phyloP scores from a whole-genome alignment of 2,888 invertebrate genomes.

The Bombyx huttoni region DNA sequence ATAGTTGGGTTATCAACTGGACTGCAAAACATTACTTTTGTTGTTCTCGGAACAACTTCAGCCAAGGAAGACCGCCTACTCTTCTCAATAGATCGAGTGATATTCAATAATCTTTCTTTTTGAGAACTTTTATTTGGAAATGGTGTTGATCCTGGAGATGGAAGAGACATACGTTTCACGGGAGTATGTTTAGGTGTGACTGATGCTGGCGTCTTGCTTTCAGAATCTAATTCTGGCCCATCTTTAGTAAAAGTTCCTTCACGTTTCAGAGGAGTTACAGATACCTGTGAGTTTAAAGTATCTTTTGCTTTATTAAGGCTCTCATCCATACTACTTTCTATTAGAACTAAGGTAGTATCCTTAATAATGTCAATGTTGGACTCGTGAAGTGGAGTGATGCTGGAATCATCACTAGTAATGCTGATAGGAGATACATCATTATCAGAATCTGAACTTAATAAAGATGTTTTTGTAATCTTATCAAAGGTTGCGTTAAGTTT shows the following conservation, averaged over 20 bases:
- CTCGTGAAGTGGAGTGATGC: not conserved
- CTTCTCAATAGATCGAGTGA: constrained; percentile 55
- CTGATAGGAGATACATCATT: constrained; percentile 35
- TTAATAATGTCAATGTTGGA: constrained; percentile 33
- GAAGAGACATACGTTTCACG: constrained; percentile 26
- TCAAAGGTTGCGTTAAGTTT: constrained; percentile 32
- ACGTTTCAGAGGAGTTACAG: constrained; percentile 34
- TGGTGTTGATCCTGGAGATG: constrained; percentile 51
- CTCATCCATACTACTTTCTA: constrained; percentile 53
- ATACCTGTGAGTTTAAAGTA: constrained; percentile 1
- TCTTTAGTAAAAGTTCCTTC: constrained; percentile 62
- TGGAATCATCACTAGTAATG: constrained; percentile 50
- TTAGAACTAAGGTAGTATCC: constrained; percentile 41
- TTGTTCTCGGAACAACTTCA: constrained; percentile 24
- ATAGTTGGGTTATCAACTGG: constrained; percentile 36
- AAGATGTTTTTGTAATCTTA: constrained; percentile 30
- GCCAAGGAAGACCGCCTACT: constrained; percentile 15
- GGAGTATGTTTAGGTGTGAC: constrained; percentile 24
- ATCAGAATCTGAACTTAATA: constrained; percentile 41
- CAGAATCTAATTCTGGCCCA: constrained; percentile 13
- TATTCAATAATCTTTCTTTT: constrained; percentile 36
- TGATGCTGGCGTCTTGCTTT: constrained; percentile 5
- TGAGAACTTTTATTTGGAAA: constrained; percentile 29
- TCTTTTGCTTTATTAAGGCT: constrained; percentile 15
- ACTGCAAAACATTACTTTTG: constrained; percentile 61